Evolutionary conservation across 2,888 invertebrate species (phyloP).

Genomic region (Caenorhabditis sinica): DNA sequence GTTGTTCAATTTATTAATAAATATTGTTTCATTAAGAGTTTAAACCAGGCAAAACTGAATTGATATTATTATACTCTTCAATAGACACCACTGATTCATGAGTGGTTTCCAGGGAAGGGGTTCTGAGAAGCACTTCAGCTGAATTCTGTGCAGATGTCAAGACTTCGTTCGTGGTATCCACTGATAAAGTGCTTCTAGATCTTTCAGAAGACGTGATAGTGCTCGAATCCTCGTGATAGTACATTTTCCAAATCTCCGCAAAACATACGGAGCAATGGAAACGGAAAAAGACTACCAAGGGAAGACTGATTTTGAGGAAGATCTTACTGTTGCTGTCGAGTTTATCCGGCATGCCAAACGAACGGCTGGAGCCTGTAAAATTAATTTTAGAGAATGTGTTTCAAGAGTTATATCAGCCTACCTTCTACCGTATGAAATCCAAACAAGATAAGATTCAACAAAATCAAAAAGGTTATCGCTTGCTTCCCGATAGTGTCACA

Average conservation of each 20-base stretch:
- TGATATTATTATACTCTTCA: too few species aligned
- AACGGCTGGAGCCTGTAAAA: conserved; percentile 18
- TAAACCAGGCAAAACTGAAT: too few species aligned
- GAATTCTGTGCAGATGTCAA: too few species aligned
- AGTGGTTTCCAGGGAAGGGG: too few species aligned
- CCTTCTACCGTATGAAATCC: conserved; percentile 44
- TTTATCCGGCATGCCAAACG: conserved; percentile 21
- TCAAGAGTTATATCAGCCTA: not conserved
- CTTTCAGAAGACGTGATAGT: not conserved
- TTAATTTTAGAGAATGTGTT: not conserved
- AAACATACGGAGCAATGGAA: conserved; percentile 53
- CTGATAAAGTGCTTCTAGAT: not conserved
- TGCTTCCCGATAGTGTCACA: conserved; percentile 39
- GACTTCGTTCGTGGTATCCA: not conserved
- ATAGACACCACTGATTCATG: too few species aligned
- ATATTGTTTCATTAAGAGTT: conserved; percentile 4
- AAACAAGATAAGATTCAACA: conserved; percentile 37
- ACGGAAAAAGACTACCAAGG: conserved; percentile 43
- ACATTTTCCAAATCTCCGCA: conserved; percentile 58
- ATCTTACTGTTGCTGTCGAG: conserved; percentile 7
- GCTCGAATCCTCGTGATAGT: not conserved
- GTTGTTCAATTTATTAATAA: conserved; percentile 28
- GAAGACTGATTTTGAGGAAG: conserved; percentile 35
- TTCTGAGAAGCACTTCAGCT: too few species aligned
- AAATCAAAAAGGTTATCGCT: conserved; percentile 44